These are phyloP conservation scores for Clepsis dumicolana DNA, from an alignment of 2,888 invertebrate species.

Conservation along the genomic window DNA sequence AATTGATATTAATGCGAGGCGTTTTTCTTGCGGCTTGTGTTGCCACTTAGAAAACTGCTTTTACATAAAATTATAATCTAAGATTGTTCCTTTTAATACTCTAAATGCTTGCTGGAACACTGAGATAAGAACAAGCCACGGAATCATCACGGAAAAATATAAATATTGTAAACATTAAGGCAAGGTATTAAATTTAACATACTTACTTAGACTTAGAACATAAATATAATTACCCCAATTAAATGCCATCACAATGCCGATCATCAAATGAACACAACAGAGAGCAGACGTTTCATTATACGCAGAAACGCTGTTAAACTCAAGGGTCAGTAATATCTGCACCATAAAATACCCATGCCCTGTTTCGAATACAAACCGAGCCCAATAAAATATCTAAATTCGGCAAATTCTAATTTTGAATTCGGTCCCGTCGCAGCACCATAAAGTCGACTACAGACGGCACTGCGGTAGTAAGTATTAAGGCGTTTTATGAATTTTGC, in stretches of 20 bases:
- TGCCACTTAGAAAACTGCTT: no score
- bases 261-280: constrained; percentile 10
- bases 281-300: constrained; percentile 32
- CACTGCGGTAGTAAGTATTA: constrained; percentile 48
- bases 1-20: background rate
- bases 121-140: no score
- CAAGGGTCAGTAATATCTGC: constrained; percentile 38
- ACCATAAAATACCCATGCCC: constrained; percentile 40
- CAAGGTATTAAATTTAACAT: no score
- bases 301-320: constrained; percentile 25
- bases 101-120: no score
- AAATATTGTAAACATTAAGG: no score
- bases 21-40: background rate
- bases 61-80: no score
- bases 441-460: constrained; percentile 50
- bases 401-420: constrained; percentile 50
- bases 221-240: background rate
- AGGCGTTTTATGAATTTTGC: constrained; percentile 54
- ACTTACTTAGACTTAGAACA: no score
- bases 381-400: constrained; percentile 48
- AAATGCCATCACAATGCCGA: background rate
- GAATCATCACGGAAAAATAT: no score
- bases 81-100: no score
- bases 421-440: constrained; percentile 47
- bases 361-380: constrained; percentile 42